Conservation (phyloP, 2,888 invertebrate species). For the Blastobasis lacticolella region DNA sequence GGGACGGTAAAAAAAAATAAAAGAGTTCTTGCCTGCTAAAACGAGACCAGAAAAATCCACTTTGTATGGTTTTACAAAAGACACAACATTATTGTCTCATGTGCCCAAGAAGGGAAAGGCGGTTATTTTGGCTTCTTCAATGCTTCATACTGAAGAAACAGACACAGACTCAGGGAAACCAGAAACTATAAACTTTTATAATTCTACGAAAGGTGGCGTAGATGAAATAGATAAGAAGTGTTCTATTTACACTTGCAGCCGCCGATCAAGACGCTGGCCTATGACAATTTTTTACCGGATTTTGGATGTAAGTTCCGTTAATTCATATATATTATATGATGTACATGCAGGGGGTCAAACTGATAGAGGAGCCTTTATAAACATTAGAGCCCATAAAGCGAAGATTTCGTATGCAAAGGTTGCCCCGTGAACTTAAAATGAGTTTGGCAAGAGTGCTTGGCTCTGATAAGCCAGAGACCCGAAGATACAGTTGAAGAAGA, state of each 20-base stretch:
- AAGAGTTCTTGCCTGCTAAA: conserved; percentile 12
- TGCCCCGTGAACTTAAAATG: conserved; percentile 1
- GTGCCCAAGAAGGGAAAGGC: conserved; percentile 11
- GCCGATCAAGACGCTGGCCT: conserved; percentile 9
- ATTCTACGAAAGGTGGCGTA: conserved; percentile 14
- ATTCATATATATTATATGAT: background rate
- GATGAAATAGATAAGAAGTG: conserved; percentile 14
- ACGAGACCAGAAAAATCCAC: background rate
- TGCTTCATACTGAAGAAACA: conserved; percentile 8
- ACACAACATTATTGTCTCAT: conserved; percentile 6
- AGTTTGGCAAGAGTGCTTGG: background rate
- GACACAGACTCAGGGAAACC: conserved; percentile 11
- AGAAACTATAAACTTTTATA: conserved; percentile 11
- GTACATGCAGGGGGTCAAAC: background rate
- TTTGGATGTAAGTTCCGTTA: background rate
- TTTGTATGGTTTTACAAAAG: conserved; percentile 6
- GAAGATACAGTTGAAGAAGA: background rate
- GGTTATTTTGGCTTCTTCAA: conserved; percentile 10
- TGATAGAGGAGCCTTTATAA: background rate
- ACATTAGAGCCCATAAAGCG: background rate
- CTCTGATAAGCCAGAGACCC: background rate
- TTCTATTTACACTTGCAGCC: conserved; percentile 7
- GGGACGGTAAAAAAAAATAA: conserved; percentile 17
- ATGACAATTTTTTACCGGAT: background rate
- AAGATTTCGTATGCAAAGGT: background rate